Percentiles rank a stretch among this genome's conserved stretches.
Evolutionary conservation across 2,888 invertebrate genomes (phyloP).

Genomic region (Cheilosia variabilis): DNA sequence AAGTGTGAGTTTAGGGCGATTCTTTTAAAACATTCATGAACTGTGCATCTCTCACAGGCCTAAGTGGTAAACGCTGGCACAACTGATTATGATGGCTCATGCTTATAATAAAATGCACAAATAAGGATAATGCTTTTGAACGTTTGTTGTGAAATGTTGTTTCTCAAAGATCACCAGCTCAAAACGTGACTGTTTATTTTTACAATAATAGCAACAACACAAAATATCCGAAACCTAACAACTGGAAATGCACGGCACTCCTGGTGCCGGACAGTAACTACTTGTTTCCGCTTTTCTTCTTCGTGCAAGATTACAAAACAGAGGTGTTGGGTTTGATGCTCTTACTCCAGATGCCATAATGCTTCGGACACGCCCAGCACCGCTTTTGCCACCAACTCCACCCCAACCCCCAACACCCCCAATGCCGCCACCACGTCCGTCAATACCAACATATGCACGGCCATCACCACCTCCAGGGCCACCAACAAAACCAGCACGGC

Average conservation of each 20-base stretch:
- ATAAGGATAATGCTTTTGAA: too few relatives aligned
- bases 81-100: too few relatives aligned
- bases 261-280: not conserved
- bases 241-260: conserved; percentile 30
- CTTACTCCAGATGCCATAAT: conserved; percentile 22
- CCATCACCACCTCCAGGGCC: conserved; percentile 14
- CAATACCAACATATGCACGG: conserved; percentile 31
- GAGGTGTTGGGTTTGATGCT: conserved; percentile 16
- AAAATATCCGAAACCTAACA: conserved; percentile 30
- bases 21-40: too few relatives aligned
- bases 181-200: too few relatives aligned
- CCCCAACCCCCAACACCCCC: not conserved
- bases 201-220: not conserved
- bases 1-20: too few relatives aligned
- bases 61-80: too few relatives aligned
- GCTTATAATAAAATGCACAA: not conserved
- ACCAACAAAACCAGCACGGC: conserved; percentile 44
- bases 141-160: too few relatives aligned
- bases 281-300: conserved; percentile 34
- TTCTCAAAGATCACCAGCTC: too few relatives aligned
- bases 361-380: not conserved
- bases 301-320: conserved; percentile 57
- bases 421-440: conserved; percentile 16
- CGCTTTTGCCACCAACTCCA: conserved; percentile 6
- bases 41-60: too few relatives aligned